phyloP scores from a whole-genome alignment of 35 echinoderm and acorn worm species.

The Heliocidaris tuberculata region DNA sequence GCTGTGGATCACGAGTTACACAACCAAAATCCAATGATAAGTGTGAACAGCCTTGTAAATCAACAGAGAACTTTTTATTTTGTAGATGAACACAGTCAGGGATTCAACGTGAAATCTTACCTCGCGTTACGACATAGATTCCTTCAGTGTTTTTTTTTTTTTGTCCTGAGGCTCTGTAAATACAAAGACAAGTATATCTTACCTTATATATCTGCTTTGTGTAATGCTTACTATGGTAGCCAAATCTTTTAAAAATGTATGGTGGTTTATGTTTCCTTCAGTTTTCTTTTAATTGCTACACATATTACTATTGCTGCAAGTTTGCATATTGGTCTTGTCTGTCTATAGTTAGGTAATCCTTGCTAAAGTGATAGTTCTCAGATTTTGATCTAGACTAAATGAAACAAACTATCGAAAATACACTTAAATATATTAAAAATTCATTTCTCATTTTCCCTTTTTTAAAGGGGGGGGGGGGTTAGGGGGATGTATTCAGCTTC shows the following conservation, averaged over 20 bases:
- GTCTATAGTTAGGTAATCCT: background rate
- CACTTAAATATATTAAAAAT: background rate
- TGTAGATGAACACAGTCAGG: background rate
- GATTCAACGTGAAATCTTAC: background rate
- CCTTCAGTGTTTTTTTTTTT: background rate
- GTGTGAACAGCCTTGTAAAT: background rate
- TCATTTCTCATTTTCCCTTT: too few relatives aligned
- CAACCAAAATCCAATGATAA: background rate
- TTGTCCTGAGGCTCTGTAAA: background rate
- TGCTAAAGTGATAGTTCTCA: background rate
- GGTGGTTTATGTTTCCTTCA: background rate
- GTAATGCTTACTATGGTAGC: background rate
- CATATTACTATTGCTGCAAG: slow-evolving; percentile 1
- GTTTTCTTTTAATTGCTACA: background rate
- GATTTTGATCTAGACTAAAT: background rate
- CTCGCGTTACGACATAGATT: background rate
- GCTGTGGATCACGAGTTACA: background rate
- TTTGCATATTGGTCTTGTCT: background rate
- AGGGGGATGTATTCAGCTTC: background rate
- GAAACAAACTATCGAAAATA: background rate
- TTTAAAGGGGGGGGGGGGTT: too few relatives aligned
- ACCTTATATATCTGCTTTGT: slow-evolving; percentile 2
- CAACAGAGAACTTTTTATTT: background rate
- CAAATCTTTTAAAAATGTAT: background rate
- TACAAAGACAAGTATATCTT: background rate